Conservation (phyloP, 2,888 invertebrate species). For the Argynnis bischoffii region DNA sequence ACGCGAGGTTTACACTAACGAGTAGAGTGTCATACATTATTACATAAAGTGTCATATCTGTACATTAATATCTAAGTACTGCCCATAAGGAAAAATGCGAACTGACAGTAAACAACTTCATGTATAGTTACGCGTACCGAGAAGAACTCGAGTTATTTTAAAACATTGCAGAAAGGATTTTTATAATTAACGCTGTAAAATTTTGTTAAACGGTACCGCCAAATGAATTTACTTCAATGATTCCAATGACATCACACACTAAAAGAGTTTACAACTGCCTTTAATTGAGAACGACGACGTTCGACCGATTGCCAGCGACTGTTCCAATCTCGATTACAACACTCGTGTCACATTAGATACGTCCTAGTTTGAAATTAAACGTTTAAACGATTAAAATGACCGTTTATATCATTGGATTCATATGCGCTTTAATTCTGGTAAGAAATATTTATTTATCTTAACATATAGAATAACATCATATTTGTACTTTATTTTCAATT, state of each 20-base stretch:
- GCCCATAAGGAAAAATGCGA: slow-evolving; percentile 6
- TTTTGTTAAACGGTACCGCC: slow-evolving; percentile 53
- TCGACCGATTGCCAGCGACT: slow-evolving; percentile 56
- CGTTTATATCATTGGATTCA: slow-evolving; percentile 64
- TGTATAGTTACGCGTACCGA: slow-evolving; percentile 9
- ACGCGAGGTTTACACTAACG: slow-evolving; percentile 2
- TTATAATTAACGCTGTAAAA: slow-evolving; percentile 24
- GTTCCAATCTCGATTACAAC: slow-evolving; percentile 62
- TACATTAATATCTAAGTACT: not conserved
- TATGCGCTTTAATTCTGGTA: slow-evolving; percentile 68
- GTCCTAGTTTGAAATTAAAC: slow-evolving; percentile 39
- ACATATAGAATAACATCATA: not conserved
- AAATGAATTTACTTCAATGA: slow-evolving; percentile 49
- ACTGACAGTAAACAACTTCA: slow-evolving; percentile 23
- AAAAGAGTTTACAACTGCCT: slow-evolving; percentile 60
- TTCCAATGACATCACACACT: slow-evolving; percentile 70
- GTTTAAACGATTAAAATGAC: slow-evolving; percentile 56
- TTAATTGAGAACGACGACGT: slow-evolving; percentile 66
- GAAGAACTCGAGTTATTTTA: not conserved
- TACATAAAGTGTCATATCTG: not conserved
- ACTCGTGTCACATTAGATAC: slow-evolving; percentile 55
- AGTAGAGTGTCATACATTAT: not conserved
- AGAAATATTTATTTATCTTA: slow-evolving; percentile 45
- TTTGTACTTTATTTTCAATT: slow-evolving; percentile 21
- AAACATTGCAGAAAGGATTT: not conserved